phyloP scores from a whole-genome alignment of 2,797 vertebrate species.

The Rhinophrynus dorsalis region DNA sequence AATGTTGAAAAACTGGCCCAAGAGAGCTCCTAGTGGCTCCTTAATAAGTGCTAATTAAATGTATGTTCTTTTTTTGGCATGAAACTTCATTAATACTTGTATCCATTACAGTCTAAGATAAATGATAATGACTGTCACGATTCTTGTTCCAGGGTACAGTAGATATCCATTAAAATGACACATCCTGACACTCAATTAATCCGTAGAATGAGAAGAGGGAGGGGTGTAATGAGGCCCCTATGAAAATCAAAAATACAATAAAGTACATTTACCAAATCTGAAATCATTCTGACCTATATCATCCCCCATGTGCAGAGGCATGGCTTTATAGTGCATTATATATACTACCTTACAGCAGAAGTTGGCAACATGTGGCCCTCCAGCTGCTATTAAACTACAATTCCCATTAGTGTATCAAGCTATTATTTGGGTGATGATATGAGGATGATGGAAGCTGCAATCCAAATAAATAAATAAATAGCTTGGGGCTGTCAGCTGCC shows the following conservation, averaged over 20 bases:
- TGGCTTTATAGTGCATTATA: neutral
- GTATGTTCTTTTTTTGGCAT: constrained; percentile 51
- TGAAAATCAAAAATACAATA: constrained; percentile 41
- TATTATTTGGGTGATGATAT: too few relatives aligned
- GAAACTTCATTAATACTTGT: constrained; percentile 52
- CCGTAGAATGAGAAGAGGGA: constrained; percentile 37
- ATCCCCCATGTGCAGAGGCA: neutral
- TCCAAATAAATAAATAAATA: too few relatives aligned
- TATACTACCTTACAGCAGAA: too few relatives aligned
- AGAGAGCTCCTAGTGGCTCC: constrained; percentile 51
- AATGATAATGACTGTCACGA: constrained; percentile 51
- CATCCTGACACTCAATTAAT: constrained; percentile 50
- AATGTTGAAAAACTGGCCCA: constrained; percentile 51
- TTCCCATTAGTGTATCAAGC: too few relatives aligned
- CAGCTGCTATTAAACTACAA: too few relatives aligned
- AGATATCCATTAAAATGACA: constrained; percentile 51
- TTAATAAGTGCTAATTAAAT: constrained; percentile 52
- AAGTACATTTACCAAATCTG: constrained; percentile 26
- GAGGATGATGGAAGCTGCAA: too few relatives aligned
- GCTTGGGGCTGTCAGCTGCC: too few relatives aligned
- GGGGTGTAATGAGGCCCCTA: constrained; percentile 41
- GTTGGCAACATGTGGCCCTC: too few relatives aligned
- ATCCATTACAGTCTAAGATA: constrained; percentile 51
- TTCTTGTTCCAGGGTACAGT: constrained; percentile 50
- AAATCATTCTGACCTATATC: constrained; percentile 25